Percentiles rank a stretch among this genome's conserved stretches.
Evolutionary conservation across 2,113 vertebrate species (phyloP).

Genomic region (Girardinichthys multiradiatus): DNA sequence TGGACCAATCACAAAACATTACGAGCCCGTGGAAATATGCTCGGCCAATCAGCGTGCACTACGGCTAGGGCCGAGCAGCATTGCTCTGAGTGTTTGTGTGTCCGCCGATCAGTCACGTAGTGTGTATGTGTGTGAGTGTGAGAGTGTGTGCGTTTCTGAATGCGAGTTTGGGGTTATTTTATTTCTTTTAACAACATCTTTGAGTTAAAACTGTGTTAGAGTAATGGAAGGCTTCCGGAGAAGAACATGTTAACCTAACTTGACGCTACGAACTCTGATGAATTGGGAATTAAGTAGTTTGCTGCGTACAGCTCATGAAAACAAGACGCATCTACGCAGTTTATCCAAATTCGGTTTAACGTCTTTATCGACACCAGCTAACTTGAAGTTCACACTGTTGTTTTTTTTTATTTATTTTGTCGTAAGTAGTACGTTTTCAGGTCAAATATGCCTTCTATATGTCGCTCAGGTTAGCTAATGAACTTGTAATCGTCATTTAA

Average conservation of each 20-base stretch:
- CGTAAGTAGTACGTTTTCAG: background rate
- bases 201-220: slow-evolving; percentile 6
- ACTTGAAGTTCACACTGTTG: slow-evolving; percentile 4
- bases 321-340: slow-evolving; percentile 62
- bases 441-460: slow-evolving; percentile 46
- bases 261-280: slow-evolving; percentile 36
- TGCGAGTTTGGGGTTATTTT: slow-evolving; percentile 38
- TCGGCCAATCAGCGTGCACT: slow-evolving; percentile 68
- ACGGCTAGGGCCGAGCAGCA: slow-evolving; percentile 47
- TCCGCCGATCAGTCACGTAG: slow-evolving; percentile 39
- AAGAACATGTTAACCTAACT: slow-evolving; percentile 23
- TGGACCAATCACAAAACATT: background rate
- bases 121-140: slow-evolving; percentile 62
- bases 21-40: background rate
- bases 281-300: slow-evolving; percentile 61
- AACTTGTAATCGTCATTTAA: slow-evolving; percentile 37
- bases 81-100: slow-evolving; percentile 46
- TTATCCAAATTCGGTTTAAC: slow-evolving; percentile 21
- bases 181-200: slow-evolving; percentile 13
- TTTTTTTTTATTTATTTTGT: background rate
- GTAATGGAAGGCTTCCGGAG: background rate
- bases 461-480: slow-evolving; percentile 38
- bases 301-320: slow-evolving; percentile 43
- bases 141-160: slow-evolving; percentile 60
- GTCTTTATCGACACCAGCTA: slow-evolving; percentile 19